Conservation (phyloP, 2,113 vertebrate genomes). For the Trogon melanurus region DNA sequence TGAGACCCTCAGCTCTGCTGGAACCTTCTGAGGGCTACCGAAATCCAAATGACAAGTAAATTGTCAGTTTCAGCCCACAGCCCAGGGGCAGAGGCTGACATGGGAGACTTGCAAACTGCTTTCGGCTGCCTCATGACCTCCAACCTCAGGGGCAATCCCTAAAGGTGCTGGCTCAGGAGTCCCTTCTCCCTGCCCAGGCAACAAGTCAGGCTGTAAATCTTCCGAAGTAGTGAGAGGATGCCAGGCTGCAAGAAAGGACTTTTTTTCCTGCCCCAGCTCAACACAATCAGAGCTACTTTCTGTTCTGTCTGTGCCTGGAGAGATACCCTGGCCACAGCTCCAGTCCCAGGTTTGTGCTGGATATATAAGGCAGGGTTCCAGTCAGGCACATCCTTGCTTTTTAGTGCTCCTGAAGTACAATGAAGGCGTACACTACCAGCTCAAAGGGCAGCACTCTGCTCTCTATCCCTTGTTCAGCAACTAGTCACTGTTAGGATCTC, state of each 20-base stretch:
- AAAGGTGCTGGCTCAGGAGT: background rate
- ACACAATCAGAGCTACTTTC: background rate
- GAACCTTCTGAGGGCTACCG: background rate
- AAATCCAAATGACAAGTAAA: background rate
- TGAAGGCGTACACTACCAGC: background rate
- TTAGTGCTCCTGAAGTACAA: background rate
- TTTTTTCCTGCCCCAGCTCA: background rate
- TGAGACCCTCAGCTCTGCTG: background rate
- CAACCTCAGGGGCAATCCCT: background rate
- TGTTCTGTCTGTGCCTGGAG: background rate
- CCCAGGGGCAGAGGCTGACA: background rate
- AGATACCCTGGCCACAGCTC: background rate
- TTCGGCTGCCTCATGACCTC: background rate
- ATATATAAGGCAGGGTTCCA: background rate
- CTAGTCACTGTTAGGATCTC: background rate
- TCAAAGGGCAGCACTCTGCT: background rate
- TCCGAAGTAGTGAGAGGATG: background rate
- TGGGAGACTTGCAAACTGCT: background rate
- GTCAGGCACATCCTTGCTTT: background rate
- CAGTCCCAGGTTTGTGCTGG: background rate
- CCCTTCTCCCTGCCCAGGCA: background rate
- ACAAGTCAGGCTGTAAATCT: background rate
- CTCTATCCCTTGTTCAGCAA: background rate
- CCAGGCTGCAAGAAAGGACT: background rate
- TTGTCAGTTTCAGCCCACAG: background rate